phyloP scores from a whole-genome alignment of 2,797 vertebrate species.

The Florisuga fusca region DNA sequence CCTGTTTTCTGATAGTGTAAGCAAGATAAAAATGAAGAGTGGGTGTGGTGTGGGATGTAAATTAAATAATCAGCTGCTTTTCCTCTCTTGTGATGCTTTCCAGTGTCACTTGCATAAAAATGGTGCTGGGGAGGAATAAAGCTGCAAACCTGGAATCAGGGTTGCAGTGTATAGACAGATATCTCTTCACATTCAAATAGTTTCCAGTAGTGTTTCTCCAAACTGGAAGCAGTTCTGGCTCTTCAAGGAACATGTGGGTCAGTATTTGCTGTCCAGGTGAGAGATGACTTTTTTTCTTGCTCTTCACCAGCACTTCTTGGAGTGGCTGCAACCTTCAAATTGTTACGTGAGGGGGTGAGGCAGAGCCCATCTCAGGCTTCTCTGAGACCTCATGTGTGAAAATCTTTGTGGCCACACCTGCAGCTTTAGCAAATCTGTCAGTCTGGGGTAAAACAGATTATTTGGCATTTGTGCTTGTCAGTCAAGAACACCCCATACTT shows the following conservation, averaged over 20 bases:
- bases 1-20: background rate
- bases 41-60: background rate
- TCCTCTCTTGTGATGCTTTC: background rate
- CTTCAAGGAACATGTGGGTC: fast-evolving
- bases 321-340: fast-evolving
- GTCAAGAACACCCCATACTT: fast-evolving
- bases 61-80: background rate
- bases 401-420: background rate
- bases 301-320: background rate
- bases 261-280: background rate
- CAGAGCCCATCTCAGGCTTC: background rate
- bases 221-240: background rate
- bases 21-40: background rate
- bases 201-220: background rate
- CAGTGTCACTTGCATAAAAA: fast-evolving
- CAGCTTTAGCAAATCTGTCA: fast-evolving
- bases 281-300: fast-evolving
- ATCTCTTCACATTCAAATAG: fast-evolving
- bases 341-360: fast-evolving
- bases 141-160: fast-evolving
- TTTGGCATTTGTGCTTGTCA: background rate
- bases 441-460: background rate
- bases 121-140: background rate
- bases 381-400: background rate
- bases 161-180: fast-evolving